A percentile compares a stretch with the other conserved stretches of the same genome.
phyloP scores from a whole-genome alignment of 2,888 invertebrate species.

The Tipula unca region DNA sequence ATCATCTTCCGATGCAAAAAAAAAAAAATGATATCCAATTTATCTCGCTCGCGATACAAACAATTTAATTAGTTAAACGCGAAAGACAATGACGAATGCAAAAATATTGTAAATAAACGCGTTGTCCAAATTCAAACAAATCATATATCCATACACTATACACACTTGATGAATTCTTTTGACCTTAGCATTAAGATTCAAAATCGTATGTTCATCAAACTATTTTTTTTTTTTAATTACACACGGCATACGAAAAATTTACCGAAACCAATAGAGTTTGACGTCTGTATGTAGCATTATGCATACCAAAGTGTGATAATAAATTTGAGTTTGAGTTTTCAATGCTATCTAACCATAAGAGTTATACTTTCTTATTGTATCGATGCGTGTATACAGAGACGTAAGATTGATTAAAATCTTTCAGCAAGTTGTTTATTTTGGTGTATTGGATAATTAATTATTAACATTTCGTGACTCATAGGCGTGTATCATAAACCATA shows the following conservation, averaged over 20 bases:
- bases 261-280: too few relatives aligned
- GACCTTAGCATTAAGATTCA: not conserved
- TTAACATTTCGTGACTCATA: not conserved
- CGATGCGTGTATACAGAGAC: not conserved
- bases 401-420: not conserved
- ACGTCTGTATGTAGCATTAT: not conserved
- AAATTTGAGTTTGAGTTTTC: not conserved
- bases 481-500: too few relatives aligned
- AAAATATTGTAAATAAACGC: not conserved
- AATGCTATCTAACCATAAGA: not conserved
- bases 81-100: not conserved
- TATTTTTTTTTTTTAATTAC: not conserved
- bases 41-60: not conserved
- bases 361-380: not conserved
- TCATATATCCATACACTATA: not conserved
- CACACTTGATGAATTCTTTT: not conserved
- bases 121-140: not conserved
- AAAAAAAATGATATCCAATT: not conserved
- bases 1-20: not conserved
- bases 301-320: not conserved
- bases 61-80: not conserved
- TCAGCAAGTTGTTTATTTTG: not conserved
- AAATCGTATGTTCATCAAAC: not conserved
- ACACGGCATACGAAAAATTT: not conserved
- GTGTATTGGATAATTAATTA: not conserved